Conservation (phyloP, 2,888 invertebrate species). For the Trichogramma evanescens region DNA sequence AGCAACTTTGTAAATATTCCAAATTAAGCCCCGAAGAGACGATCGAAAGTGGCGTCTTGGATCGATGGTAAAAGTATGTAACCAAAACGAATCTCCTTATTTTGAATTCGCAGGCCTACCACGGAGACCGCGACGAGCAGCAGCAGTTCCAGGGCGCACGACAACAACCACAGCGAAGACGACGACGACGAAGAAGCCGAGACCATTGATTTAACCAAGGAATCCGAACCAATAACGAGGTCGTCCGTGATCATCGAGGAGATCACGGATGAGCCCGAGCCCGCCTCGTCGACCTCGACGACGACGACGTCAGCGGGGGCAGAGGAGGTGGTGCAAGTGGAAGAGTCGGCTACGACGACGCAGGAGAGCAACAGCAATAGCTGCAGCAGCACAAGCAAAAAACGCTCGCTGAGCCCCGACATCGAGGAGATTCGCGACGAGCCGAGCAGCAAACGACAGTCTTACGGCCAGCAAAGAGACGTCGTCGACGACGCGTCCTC, state of each 20-base stretch:
- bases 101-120: no score
- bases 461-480: no score
- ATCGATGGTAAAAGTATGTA: no score
- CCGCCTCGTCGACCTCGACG: neutral
- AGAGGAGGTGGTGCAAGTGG: neutral
- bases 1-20: no score
- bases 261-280: neutral
- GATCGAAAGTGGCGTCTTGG: no score
- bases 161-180: neutral
- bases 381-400: slow-evolving; percentile 27
- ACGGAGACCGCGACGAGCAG: neutral
- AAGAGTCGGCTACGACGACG: neutral
- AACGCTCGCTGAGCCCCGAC: slow-evolving; percentile 38
- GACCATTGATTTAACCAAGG: no score
- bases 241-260: neutral
- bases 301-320: neutral
- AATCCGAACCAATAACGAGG: neutral
- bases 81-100: no score
- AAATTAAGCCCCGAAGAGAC: no score
- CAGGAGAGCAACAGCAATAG: neutral
- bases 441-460: neutral
- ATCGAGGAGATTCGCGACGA: slow-evolving; percentile 20
- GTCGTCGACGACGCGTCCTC: no score
- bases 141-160: neutral
- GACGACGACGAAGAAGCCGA: no score